These are phyloP conservation scores for Pseudochromis fuscus DNA, from an alignment of 2,797 vertebrate genomes.

Conservation along the genomic window DNA sequence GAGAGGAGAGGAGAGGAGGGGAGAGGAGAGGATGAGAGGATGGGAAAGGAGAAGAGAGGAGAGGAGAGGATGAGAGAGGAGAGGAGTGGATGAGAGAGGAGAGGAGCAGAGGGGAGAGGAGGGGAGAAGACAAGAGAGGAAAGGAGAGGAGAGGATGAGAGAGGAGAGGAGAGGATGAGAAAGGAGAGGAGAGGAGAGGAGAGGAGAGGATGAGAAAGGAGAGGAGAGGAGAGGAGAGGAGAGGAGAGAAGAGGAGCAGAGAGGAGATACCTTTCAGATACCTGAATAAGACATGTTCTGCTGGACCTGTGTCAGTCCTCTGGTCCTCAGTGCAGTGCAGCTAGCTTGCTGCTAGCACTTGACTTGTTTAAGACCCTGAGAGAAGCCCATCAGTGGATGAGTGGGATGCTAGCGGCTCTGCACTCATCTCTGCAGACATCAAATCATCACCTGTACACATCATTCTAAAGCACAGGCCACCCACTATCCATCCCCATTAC, in stretches of 20 bases:
- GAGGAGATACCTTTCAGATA: conserved; percentile 17
- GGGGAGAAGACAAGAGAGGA: no score
- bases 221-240: neutral
- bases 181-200: neutral
- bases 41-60: no score
- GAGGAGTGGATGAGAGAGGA: no score
- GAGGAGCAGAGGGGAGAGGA: no score
- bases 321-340: conserved; percentile 2
- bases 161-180: no score
- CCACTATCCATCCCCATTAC: conserved; percentile 69
- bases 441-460: conserved; percentile 53
- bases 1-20: no score
- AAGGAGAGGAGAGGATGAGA: no score
- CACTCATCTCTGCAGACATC: conserved; percentile 48
- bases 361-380: conserved; percentile 20
- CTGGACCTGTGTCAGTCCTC: conserved; percentile 22
- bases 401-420: conserved; percentile 3
- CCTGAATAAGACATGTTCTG: conserved; percentile 28
- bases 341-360: conserved; percentile 4
- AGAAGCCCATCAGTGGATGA: neutral
- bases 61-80: no score
- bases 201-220: neutral
- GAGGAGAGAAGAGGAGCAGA: conserved; percentile 3
- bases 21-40: no score
- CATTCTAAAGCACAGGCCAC: conserved; percentile 61